Evolutionary conservation across 2,797 vertebrate species (phyloP), one percentile per base, ranked within the genome.

Genomic region (Lepus oiostolus): DNA sequence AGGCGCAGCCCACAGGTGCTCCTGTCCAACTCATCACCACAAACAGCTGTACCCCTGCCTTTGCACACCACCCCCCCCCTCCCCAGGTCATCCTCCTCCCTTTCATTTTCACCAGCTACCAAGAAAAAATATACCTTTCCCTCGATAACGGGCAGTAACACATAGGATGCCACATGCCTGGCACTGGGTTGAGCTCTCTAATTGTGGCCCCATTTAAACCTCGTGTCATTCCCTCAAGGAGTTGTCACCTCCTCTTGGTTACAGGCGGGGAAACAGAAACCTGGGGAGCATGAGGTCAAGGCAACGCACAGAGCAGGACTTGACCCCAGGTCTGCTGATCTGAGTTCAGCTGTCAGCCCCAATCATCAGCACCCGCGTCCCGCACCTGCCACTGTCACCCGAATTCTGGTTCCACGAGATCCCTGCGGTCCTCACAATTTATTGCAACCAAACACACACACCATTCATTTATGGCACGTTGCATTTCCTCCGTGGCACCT

Each of bases 371-470:
- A 71, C 22, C 58, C 4, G 3, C 24, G 42, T 17, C 42, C 11
- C 16, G 28, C 30, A 26, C 52, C 28, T 54, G 76, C 30, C 26
- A 24, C 38, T 1, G 22, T 21, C 81, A 28, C 52, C 32, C 70
- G 84, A 74, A 88, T 65, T 68, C 32, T 22, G 9, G 63, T 74
- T 81, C 91, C 87, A 74, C 26, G 38, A 14, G 74, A 79, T 77
- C 50, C 52, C 60, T 65, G 52, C 13, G n/a, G 58, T 71, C 60
- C 63, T n/a, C 54, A 85, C 65, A 65, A 79, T 95, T 95, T 96
- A 90, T 85, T 96, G 60, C n/a, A 72, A 68, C 81, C 11, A 85
- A 90, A 81, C 86, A 50, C 6, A 42, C 2, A 17, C 17, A 28
- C 10, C 42, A 47, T 47, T 47, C 42, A 47, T 47, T 47, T 47